phyloP scores from a whole-genome alignment of 2,797 vertebrate genomes.

The Gallinago nigripennis region DNA sequence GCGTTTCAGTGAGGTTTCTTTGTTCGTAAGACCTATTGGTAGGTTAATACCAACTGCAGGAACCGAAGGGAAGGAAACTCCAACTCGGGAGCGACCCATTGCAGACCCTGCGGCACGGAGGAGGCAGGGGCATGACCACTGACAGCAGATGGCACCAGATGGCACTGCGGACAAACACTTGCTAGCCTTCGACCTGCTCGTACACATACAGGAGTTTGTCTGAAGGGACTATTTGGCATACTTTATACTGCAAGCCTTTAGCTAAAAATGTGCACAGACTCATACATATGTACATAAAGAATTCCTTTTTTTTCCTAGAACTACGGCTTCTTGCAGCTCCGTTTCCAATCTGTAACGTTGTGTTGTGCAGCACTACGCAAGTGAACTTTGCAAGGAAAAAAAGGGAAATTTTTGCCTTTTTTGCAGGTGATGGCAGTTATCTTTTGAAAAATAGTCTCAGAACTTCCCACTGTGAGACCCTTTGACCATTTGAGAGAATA shows the following conservation, averaged over 20 bases:
- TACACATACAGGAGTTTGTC: fast-evolving
- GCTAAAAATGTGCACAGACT: neutral
- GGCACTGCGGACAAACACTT: neutral
- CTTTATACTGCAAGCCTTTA: neutral
- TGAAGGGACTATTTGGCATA: neutral
- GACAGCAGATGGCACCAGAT: conserved; percentile 35
- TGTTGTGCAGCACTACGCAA: fast-evolving
- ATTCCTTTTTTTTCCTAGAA: neutral
- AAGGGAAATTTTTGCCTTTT: neutral
- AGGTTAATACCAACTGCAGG: fast-evolving
- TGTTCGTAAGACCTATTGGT: fast-evolving
- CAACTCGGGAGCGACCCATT: fast-evolving
- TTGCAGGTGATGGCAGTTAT: neutral
- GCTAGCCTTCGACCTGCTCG: neutral
- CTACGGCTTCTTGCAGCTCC: neutral
- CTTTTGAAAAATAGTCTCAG: neutral
- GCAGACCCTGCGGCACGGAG: fast-evolving
- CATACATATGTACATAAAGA: neutral
- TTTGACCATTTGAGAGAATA: neutral
- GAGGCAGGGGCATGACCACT: fast-evolving
- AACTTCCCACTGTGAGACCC: neutral
- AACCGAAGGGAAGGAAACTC: fast-evolving
- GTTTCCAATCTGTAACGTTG: fast-evolving
- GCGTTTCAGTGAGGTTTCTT: fast-evolving
- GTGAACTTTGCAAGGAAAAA: neutral